Evolutionary conservation across 2,797 vertebrate species (phyloP), one percentile per base, ranked within the genome.

Genomic region (Sebastes minor): DNA sequence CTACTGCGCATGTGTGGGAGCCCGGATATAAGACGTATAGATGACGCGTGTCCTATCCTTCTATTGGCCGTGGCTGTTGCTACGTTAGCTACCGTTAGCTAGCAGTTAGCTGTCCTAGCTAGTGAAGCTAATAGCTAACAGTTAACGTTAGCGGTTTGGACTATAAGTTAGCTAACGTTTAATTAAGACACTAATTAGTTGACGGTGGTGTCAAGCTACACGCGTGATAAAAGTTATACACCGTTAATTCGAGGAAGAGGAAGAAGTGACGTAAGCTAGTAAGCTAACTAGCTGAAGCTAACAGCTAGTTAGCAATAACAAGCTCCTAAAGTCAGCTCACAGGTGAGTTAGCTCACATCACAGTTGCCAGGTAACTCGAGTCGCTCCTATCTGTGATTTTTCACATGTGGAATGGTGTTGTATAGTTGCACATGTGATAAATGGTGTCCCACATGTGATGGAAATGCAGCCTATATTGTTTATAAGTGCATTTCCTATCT

Each of bases 241-340:
- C 5, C 0, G 13, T 67, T 59, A 61, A 35, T 12, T 20, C 4
- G 18, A 27, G 8, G 14, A 74, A 64, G 53, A 60, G n/a, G 46
- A 60, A 28, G 55, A 14, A 38, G 9, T 61, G 27, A 23, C 4
- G 20, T 30, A 30, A 49, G 89, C 75, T 85, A 76, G 57, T n/a
- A 6, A 55, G 83, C 69, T 89, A 91, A 71, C 74, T 89, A 91
- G 71, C 74, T 33, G 4, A 71, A 2, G 86, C 86, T 89, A 89
- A 81, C 78, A 61, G 42, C 6, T 14, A 72, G 63, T 57, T 42
- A 72, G 63, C 61, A 71, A 83, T 35, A 87, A 82, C 77, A 86
- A 78, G 61, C 71, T 35, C 4, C 25, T 8, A 0, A 23, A 80
- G 65, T 71, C 32, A 64, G 25, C n/a, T 75, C 59, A 33, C 33